Conservation (phyloP, 1,140 invertebrate genomes). For the Matsumurasca onukii region DNA sequence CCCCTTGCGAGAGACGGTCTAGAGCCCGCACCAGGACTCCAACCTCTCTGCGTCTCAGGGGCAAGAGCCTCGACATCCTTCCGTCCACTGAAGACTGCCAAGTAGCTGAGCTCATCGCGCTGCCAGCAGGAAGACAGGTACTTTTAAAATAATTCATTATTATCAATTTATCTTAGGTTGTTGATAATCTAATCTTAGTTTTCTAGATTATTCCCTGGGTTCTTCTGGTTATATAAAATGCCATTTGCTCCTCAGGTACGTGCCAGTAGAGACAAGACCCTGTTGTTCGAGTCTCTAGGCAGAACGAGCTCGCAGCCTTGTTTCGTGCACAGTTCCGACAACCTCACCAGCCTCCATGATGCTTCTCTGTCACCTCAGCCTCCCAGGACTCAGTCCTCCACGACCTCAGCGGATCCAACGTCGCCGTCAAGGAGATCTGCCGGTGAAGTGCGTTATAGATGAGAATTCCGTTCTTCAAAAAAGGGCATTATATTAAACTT, state of each 20-base stretch:
- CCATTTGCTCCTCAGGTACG: slow-evolving; percentile 48
- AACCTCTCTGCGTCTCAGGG: slow-evolving; percentile 4
- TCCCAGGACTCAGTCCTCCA: slow-evolving; percentile 56
- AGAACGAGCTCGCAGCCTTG: slow-evolving; percentile 49
- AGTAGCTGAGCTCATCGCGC: slow-evolving; percentile 54
- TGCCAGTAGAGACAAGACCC: slow-evolving; percentile 60
- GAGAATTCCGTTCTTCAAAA: background rate
- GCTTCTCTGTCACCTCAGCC: slow-evolving; percentile 45
- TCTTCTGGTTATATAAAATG: too few species aligned
- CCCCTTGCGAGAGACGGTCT: slow-evolving; percentile 31
- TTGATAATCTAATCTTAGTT: background rate
- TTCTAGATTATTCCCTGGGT: too few species aligned
- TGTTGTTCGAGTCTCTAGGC: slow-evolving; percentile 59
- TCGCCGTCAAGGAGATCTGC: slow-evolving; percentile 58
- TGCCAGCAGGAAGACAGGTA: slow-evolving; percentile 57
- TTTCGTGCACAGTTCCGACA: slow-evolving; percentile 26
- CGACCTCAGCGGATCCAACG: slow-evolving; percentile 53
- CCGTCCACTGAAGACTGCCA: slow-evolving; percentile 45
- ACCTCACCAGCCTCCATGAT: background rate
- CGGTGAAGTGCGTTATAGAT: slow-evolving; percentile 42
- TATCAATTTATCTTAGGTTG: background rate
- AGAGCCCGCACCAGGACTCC: slow-evolving; percentile 1
- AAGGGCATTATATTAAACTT: background rate
- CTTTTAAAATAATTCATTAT: too few species aligned
- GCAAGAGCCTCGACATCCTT: slow-evolving; percentile 20